Conservation (phyloP, 2,888 invertebrate genomes). For the Drosophila heteroneura region DNA sequence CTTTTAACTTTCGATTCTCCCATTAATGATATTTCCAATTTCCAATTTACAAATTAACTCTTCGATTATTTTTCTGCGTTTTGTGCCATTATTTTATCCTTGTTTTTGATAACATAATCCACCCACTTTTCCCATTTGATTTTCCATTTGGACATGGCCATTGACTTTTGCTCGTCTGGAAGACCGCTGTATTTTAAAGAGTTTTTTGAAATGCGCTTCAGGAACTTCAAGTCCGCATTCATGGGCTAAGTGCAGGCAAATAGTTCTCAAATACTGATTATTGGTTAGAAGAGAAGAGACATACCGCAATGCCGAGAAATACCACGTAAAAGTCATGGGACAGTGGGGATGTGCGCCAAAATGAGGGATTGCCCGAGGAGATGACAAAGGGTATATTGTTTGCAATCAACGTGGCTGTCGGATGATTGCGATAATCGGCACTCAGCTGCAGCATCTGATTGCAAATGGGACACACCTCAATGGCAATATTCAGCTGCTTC, state of each 20-base stretch:
- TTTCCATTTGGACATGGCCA: constrained; percentile 86
- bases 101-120: constrained; percentile 55
- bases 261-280: background rate
- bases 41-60: background rate
- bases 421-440: constrained; percentile 91
- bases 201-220: constrained; percentile 91
- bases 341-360: constrained; percentile 90
- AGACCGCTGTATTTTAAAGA: constrained; percentile 90
- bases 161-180: constrained; percentile 84
- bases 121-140: constrained; percentile 87
- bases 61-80: background rate
- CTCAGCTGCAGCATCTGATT: constrained; percentile 91
- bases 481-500: constrained; percentile 87
- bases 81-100: constrained; percentile 2
- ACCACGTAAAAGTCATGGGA: constrained; percentile 93
- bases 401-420: constrained; percentile 88
- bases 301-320: constrained; percentile 89
- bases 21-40: background rate
- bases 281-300: background rate
- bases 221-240: constrained; percentile 88
- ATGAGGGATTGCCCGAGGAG: constrained; percentile 91
- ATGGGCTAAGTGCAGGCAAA: constrained; percentile 83
- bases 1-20: background rate
- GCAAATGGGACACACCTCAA: constrained; percentile 92
- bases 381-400: constrained; percentile 90